Conservation (phyloP, 2,888 invertebrate genomes). For the Theristus sp. region DNA sequence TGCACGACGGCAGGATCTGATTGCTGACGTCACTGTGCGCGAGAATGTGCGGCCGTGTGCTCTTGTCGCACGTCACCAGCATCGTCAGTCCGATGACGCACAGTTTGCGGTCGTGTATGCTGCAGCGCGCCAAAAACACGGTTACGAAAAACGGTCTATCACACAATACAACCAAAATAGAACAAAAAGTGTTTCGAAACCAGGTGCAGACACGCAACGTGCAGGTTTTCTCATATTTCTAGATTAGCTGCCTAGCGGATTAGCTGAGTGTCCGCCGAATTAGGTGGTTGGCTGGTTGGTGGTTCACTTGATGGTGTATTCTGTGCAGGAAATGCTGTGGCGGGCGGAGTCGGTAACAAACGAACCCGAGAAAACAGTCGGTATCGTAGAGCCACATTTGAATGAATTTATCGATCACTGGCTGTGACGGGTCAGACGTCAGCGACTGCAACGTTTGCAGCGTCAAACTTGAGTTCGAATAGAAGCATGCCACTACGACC, state of each 20-base stretch:
- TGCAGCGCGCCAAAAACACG: no score
- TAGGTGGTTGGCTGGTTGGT: no score
- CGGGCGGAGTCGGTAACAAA: no score
- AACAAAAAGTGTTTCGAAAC: no score
- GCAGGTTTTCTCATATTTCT: no score
- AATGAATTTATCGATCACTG: constrained; percentile 72
- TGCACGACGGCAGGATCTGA: constrained; percentile 66
- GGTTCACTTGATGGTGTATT: no score
- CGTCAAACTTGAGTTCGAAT: constrained; percentile 65
- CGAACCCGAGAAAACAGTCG: constrained; percentile 79
- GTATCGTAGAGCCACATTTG: constrained; percentile 90
- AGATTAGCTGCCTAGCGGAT: no score
- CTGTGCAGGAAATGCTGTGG: no score
- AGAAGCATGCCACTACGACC: constrained; percentile 82
- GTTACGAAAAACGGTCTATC: no score
- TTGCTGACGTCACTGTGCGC: not conserved
- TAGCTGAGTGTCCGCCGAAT: no score
- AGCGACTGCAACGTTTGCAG: constrained; percentile 62
- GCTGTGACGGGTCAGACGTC: constrained; percentile 39
- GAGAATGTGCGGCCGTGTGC: constrained; percentile 32
- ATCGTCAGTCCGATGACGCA: constrained; percentile 82
- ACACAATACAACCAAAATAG: no score
- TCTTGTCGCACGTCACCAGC: constrained; percentile 43
- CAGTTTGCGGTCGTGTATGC: constrained; percentile 74
- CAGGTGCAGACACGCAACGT: no score